Evolutionary conservation across 2,888 invertebrate genomes (phyloP), one percentile per base, ranked within the genome.

Genomic region (Synergus japonicus): DNA sequence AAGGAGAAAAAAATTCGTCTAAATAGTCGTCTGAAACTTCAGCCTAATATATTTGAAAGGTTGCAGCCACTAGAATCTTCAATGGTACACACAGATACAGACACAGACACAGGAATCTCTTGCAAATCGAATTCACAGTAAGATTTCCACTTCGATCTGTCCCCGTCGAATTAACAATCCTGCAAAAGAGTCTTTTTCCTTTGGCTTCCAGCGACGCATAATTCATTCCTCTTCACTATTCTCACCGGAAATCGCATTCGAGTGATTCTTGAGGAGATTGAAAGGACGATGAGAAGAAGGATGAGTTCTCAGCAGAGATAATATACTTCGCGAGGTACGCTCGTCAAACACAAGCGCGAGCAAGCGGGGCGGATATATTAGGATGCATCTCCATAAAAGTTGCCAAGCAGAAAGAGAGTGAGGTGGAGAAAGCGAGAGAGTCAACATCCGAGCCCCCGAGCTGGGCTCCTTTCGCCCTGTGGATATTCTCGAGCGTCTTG

Each of bases 341-440:
- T 91, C 91, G 91, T 91, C 92, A 92, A 92, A 92, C 91, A 91
- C 91, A 91, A 91, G 90, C 90, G 90, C 89, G 90, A 91, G 91
- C 90, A 91, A 90, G 90, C 90, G 87, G 87, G 88, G 85, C 88
- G 91, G 91, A 91, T 92, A 91, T 92, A 92, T 92, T 91, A 91
- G 91, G 90, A 91, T 91, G 92, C 92, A 91, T 91, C 91, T 92
- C 91, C 91, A 92, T 92, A 91, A 92, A 92, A 92, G 91, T 91
- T 91, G 89, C 81, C 82, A 85, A 90, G 88, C 90, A 88, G 80
- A 79, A 79, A 78, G 67, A 76, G 78, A 79, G 76, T 63, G 76
- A 79, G 81, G 76, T 77, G 76, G 81, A 79, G 83, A 78, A 67
- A 73, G 44, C 79, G 79, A 82, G 82, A 85, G 85, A 87, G 85